phyloP scores from a whole-genome alignment of 2,113 vertebrate genomes.

The Seriola rivoliana region DNA sequence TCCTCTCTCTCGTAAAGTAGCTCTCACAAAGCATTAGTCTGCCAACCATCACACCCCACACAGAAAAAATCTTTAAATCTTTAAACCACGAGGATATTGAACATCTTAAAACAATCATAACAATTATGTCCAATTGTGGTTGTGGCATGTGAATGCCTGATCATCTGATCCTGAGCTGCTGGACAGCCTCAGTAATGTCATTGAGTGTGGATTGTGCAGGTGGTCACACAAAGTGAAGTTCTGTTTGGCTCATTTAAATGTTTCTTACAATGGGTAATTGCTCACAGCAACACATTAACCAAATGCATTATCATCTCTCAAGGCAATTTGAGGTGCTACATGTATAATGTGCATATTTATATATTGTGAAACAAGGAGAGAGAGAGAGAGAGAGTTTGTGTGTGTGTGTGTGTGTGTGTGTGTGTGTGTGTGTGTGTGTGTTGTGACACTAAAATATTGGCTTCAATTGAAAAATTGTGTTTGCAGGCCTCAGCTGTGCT shows the following conservation, averaged over 20 bases:
- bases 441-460: background rate
- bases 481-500: background rate
- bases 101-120: background rate
- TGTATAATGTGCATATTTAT: background rate
- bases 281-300: slow-evolving; percentile 28
- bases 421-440: background rate
- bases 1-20: background rate
- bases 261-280: background rate
- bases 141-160: background rate
- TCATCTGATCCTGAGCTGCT: background rate
- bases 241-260: background rate
- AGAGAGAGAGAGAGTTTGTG: background rate
- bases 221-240: background rate
- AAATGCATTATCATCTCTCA: slow-evolving; percentile 13
- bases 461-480: background rate
- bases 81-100: background rate
- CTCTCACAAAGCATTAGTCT: background rate
- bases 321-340: background rate
- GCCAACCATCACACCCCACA: background rate
- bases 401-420: too few species aligned
- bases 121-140: background rate
- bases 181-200: background rate
- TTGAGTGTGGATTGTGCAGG: background rate
- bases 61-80: background rate
- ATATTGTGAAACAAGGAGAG: background rate